Evolutionary conservation across 2,113 vertebrate species (phyloP).

Genomic region (Setophaga coronata): DNA sequence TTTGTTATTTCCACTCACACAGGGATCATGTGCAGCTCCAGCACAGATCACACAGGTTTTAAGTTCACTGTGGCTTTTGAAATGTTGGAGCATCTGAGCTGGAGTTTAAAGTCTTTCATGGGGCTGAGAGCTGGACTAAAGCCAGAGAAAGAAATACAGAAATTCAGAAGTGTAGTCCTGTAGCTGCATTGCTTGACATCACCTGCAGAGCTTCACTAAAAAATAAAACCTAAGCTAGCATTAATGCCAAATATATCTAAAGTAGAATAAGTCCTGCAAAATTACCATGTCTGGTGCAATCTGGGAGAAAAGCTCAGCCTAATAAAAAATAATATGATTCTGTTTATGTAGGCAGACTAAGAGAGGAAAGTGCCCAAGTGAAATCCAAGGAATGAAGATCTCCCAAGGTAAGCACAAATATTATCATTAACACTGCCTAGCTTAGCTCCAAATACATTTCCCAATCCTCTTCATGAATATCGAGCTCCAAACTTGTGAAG

Average conservation of each 20-base stretch:
- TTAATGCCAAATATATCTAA: not conserved
- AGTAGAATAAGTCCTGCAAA: not conserved
- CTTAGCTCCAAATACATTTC: not conserved
- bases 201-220: not conserved
- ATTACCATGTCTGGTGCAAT: not conserved
- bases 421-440: not conserved
- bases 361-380: not conserved
- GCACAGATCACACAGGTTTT: not conserved
- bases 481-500: not conserved
- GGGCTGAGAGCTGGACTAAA: not conserved
- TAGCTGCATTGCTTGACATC: not conserved
- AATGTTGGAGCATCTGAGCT: not conserved
- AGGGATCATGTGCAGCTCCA: not conserved
- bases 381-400: not conserved
- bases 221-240: not conserved
- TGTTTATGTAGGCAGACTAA: not conserved
- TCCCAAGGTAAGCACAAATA: not conserved
- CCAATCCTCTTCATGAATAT: not conserved
- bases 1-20: not conserved
- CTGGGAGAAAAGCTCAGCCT: not conserved
- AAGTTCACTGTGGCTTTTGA: not conserved
- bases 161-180: not conserved
- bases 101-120: not conserved
- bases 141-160: not conserved
- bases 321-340: not conserved